A percentile compares a stretch with the other conserved stretches of the same genome.
phyloP scores from a whole-genome alignment of 2,888 invertebrate species.

The Lapara coniferarum region DNA sequence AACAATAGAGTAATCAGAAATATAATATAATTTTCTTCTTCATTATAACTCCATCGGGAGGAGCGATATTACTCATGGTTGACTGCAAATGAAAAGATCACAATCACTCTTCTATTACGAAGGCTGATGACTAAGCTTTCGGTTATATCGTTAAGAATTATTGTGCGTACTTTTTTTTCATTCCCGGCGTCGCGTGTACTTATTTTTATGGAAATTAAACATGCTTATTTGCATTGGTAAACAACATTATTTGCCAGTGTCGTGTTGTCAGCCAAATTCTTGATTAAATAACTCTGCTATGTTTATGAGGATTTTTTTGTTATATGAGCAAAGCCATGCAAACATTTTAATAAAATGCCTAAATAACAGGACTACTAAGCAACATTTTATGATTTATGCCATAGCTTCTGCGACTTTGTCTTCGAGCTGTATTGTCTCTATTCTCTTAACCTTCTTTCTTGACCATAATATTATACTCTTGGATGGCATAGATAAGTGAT shows the following conservation, averaged over 20 bases:
- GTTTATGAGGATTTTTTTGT: no score
- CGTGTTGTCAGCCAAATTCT: neutral
- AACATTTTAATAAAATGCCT: no score
- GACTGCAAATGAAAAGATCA: slow-evolving; percentile 79
- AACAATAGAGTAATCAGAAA: slow-evolving; percentile 76
- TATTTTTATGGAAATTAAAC: slow-evolving; percentile 27
- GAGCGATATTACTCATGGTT: slow-evolving; percentile 67
- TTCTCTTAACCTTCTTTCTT: no score
- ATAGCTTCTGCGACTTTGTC: no score
- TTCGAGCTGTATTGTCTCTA: no score
- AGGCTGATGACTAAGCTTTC: slow-evolving; percentile 54
- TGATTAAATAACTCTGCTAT: no score
- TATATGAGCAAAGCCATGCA: no score
- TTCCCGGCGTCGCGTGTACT: slow-evolving; percentile 2
- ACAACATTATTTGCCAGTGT: neutral
- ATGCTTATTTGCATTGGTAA: neutral
- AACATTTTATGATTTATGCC: no score
- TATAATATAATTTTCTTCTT: slow-evolving; percentile 74
- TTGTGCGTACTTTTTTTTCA: slow-evolving; percentile 20
- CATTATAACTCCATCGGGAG: slow-evolving; percentile 70
- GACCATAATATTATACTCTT: no score
- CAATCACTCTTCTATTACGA: slow-evolving; percentile 68
- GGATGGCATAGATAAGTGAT: no score
- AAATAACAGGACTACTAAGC: no score
- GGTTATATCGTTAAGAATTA: slow-evolving; percentile 28